These are phyloP conservation scores for Bubalus kerabau DNA, from an alignment of 2,113 vertebrate species.

Conservation along the genomic window DNA sequence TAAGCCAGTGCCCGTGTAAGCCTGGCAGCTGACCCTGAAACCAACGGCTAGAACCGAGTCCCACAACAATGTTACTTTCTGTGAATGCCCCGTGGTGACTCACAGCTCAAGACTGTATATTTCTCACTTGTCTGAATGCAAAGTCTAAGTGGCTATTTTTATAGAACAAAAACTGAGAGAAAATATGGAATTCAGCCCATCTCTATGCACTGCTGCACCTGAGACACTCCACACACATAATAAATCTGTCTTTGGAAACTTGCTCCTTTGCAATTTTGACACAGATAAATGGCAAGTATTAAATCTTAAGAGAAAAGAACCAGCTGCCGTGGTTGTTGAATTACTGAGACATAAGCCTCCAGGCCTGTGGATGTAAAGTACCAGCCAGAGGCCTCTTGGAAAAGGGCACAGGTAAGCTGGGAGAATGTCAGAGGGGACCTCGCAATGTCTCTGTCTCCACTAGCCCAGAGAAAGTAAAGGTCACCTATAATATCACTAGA, in stretches of 20 bases:
- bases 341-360: slow-evolving; percentile 51
- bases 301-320: slow-evolving; percentile 70
- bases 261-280: slow-evolving; percentile 72
- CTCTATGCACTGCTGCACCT: slow-evolving; percentile 65
- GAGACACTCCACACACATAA: slow-evolving; percentile 63
- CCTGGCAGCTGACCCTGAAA: slow-evolving; percentile 19
- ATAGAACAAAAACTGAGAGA: slow-evolving; percentile 53
- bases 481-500: not conserved
- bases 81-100: slow-evolving; percentile 24
- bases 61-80: slow-evolving; percentile 19
- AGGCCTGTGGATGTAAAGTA: not conserved
- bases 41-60: not conserved
- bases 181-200: slow-evolving; percentile 57
- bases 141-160: slow-evolving; percentile 67
- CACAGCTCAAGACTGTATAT: slow-evolving; percentile 35
- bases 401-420: not conserved
- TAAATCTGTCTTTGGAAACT: slow-evolving; percentile 74
- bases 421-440: not conserved
- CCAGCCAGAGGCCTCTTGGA: not conserved
- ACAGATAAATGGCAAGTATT: slow-evolving; percentile 74
- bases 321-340: slow-evolving; percentile 65
- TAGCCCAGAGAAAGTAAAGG: not conserved
- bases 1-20: not conserved
- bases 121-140: slow-evolving; percentile 62
- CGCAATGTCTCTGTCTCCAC: not conserved